Evolutionary conservation across 2,113 vertebrate species (phyloP).

Genomic region (Ciconia stormi): DNA sequence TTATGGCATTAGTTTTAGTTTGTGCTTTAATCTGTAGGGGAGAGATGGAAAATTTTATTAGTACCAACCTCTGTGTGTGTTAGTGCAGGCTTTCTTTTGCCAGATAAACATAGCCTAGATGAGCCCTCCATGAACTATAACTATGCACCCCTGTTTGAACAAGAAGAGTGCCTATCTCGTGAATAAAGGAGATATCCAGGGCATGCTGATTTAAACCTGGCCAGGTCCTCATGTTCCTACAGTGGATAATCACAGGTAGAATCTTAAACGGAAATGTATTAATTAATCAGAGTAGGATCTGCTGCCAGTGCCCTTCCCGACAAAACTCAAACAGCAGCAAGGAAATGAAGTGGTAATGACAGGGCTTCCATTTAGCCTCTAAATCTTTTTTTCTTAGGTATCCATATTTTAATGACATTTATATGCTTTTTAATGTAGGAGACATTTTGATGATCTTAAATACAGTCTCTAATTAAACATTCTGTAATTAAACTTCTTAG

Average conservation of each 20-base stretch:
- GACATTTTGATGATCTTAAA: constrained; percentile 14
- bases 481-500: constrained; percentile 29
- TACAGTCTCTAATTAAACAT: constrained; percentile 31
- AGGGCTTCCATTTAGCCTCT: constrained; percentile 5
- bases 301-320: neutral
- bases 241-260: constrained; percentile 44
- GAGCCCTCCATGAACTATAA: neutral
- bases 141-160: neutral
- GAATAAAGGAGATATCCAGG: neutral
- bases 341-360: constrained; percentile 35
- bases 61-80: neutral
- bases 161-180: neutral
- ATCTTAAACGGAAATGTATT: neutral
- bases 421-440: constrained; percentile 1
- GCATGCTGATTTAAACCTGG: neutral
- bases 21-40: neutral
- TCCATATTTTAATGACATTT: constrained; percentile 25
- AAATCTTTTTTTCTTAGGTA: constrained; percentile 9
- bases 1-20: neutral
- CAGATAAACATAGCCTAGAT: neutral
- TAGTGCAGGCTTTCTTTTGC: neutral
- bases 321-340: constrained; percentile 14
- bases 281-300: constrained; percentile 18
- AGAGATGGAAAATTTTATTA: neutral
- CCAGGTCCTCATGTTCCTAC: neutral